Evolutionary conservation across 2,113 vertebrate species (phyloP).

Genomic region (Brachyistius frenatus): DNA sequence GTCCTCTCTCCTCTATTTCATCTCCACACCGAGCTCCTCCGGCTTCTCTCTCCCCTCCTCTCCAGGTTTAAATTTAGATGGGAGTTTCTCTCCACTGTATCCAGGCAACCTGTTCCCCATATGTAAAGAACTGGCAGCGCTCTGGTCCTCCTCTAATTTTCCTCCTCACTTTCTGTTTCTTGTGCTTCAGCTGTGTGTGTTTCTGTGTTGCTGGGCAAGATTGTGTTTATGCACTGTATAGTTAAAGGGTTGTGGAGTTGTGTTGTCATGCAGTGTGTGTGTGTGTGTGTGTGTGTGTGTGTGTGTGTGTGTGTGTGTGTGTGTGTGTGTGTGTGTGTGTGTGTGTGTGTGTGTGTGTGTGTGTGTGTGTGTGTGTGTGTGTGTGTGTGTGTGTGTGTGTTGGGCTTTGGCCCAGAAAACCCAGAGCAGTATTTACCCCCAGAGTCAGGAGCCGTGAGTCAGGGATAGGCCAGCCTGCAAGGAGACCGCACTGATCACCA

Average conservation of each 20-base stretch:
- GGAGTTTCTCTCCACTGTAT: conserved; percentile 73
- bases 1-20: conserved; percentile 40
- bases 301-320: background rate
- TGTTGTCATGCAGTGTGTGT: conserved; percentile 14
- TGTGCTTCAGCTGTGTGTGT: background rate
- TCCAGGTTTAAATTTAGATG: conserved; percentile 78
- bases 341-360: too few relatives aligned
- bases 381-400: background rate
- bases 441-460: conserved; percentile 36
- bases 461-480: background rate
- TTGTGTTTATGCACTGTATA: conserved; percentile 5
- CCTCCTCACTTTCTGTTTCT: background rate
- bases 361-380: conserved; percentile 4
- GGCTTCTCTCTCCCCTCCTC: conserved; percentile 39
- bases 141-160: conserved; percentile 2
- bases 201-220: conserved; percentile 1
- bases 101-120: conserved; percentile 73
- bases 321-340: background rate
- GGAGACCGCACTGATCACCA: background rate
- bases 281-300: conserved; percentile 15
- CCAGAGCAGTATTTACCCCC: conserved; percentile 55
- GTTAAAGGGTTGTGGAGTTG: background rate
- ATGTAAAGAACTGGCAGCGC: conserved; percentile 42
- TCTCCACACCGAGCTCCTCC: conserved; percentile 11
- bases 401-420: conserved; percentile 51